Evolutionary conservation across 64 coral and sea anemone genomes (phyloP), one percentile per base, ranked within the genome.

Genomic region (Stylophora pistillata): DNA sequence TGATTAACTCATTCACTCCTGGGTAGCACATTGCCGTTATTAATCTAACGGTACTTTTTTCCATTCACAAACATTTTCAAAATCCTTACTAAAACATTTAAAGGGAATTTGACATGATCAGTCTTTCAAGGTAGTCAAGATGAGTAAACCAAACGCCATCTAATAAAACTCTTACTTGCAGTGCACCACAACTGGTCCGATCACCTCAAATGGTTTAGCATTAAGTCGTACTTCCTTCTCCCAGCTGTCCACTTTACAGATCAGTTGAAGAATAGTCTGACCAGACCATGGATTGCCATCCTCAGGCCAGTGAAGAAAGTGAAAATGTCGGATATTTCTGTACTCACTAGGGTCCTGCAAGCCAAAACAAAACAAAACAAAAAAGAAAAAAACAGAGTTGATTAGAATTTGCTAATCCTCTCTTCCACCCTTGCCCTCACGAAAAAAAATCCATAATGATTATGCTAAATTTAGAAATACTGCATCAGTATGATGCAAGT

Each of bases 171-270:
- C 74, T 78, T 71, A 96, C 94, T 86, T 92, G 90, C 94, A 96
- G 74, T 96, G 94, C 15, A 89, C 90, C 2, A 96, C 90, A 53
- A 96, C 85, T 3, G 94, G 80, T 30, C 94, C 94, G 66, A 96
- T 92, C 21, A 89, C 55, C 23, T 96, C 94, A 53, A 86, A 92
- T 16, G 80, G 78, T 21, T 96, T 92, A 6, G 94, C 78, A 12
- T 79, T 78, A 12, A 70, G 53, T 30, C 37, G 72, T 3, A 96
- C 90, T 60, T 96, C 86, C 13, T 53, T 75, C 65, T 96, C 86
- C 94, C 94, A 96, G 79, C 85, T 91, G 18, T 96, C 94, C 34
- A 86, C 85, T 81, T 93, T 96, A 57, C 88, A 86, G 18, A 96
- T 73, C 5, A 96, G 91, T 30, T 96, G 95, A 2, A 96, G 83